Evolutionary conservation across 2,888 invertebrate species (phyloP).

Genomic region (Eristalis intricaria): DNA sequence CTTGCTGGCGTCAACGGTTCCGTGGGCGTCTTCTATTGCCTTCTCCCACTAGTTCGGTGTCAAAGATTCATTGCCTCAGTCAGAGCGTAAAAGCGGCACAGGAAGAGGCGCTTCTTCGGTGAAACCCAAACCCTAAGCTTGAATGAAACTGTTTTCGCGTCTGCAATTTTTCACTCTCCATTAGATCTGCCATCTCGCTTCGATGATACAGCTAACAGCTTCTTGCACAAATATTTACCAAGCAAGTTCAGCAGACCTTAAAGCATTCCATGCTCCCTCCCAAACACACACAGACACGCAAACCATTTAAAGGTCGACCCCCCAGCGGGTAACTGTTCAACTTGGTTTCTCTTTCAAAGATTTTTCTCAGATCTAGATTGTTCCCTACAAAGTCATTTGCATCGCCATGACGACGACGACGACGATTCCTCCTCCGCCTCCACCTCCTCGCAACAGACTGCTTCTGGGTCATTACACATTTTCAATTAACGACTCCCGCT

Average conservation of each 20-base stretch:
- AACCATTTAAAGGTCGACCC: not conserved
- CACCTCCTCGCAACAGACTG: not conserved
- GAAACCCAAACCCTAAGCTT: not conserved
- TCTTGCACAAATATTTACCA: not conserved
- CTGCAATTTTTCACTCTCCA: not conserved
- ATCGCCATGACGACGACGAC: slow-evolving; percentile 21
- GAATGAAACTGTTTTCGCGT: not conserved
- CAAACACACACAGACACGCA: not conserved
- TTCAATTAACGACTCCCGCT: slow-evolving; percentile 34
- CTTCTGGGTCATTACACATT: slow-evolving; percentile 34
- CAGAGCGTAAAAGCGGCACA: too few relatives aligned
- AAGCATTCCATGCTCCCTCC: not conserved
- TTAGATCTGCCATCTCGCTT: not conserved
- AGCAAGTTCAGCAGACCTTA: not conserved
- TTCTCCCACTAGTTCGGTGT: too few relatives aligned
- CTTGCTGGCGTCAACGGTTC: too few relatives aligned
- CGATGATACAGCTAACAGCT: not conserved
- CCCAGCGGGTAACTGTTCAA: not conserved
- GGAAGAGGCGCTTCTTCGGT: too few relatives aligned
- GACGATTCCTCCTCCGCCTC: not conserved
- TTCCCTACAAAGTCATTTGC: slow-evolving; percentile 3
- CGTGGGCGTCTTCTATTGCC: too few relatives aligned
- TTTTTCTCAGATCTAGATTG: not conserved
- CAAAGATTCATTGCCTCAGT: too few relatives aligned
- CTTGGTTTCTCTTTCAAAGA: not conserved